Conservation (phyloP, 2,113 vertebrate genomes). For the Mixornis gularis region DNA sequence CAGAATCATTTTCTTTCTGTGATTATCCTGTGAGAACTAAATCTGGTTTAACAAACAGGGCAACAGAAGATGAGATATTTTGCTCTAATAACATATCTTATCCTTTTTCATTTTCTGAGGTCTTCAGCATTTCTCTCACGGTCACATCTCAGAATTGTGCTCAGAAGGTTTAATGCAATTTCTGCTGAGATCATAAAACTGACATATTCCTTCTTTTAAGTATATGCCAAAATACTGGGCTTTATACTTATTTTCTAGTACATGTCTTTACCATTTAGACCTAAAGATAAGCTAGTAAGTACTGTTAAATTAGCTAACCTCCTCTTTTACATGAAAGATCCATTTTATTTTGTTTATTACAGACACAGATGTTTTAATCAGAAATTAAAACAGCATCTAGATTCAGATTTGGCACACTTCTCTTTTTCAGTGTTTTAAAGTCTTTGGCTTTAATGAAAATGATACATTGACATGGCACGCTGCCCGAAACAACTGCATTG, state of each 20-base stretch:
- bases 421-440: conserved; percentile 82
- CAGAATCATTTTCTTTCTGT: not conserved
- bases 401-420: not conserved
- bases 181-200: not conserved
- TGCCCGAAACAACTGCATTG: conserved; percentile 76
- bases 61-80: not conserved
- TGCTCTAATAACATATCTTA: not conserved
- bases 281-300: not conserved
- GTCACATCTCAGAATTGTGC: not conserved
- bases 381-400: not conserved
- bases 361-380: not conserved
- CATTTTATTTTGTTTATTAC: not conserved
- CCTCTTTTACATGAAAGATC: not conserved
- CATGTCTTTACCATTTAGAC: not conserved
- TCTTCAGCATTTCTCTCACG: not conserved
- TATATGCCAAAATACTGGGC: not conserved
- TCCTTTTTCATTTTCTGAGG: not conserved
- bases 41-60: not conserved
- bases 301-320: not conserved
- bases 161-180: not conserved
- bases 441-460: conserved; percentile 65
- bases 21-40: not conserved
- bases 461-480: conserved; percentile 75
- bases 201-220: not conserved
- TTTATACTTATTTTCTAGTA: not conserved